Evolutionary conservation across 2,797 vertebrate genomes (phyloP).

Genomic region (Diceros bicornis): DNA sequence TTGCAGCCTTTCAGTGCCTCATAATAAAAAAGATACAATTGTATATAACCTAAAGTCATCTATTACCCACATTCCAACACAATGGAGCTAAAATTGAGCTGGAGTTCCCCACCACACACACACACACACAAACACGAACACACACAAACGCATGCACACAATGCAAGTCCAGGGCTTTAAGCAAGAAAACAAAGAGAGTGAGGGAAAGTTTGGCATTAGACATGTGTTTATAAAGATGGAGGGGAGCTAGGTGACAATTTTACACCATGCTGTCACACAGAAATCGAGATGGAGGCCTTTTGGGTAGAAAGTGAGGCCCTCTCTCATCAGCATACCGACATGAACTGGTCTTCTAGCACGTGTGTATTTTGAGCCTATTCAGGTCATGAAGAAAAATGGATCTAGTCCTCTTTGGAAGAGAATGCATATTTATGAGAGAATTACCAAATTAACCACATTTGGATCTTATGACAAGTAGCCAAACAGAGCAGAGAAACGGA

Average conservation of each 20-base stretch:
- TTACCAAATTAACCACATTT: not conserved
- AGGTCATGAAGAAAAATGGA: not conserved
- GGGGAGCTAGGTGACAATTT: not conserved
- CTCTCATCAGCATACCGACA: not conserved
- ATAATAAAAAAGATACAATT: constrained; percentile 50
- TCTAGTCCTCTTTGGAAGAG: not conserved
- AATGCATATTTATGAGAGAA: not conserved
- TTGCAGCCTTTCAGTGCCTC: constrained; percentile 54
- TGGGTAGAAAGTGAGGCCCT: fast-evolving
- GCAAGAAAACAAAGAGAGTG: not conserved
- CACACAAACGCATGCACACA: not conserved
- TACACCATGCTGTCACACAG: fast-evolving
- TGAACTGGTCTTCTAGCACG: not conserved
- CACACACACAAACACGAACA: not conserved
- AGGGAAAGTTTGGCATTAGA: not conserved
- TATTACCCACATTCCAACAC: not conserved
- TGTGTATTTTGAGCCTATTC: not conserved
- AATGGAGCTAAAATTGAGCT: not conserved
- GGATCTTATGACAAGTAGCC: not conserved
- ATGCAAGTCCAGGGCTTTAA: not conserved
- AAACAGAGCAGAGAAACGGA: not conserved
- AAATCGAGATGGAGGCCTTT: not conserved
- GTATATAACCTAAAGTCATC: constrained; percentile 62
- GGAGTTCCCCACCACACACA: not conserved
- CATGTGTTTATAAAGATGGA: not conserved